Evolutionary conservation across 2,113 vertebrate genomes (phyloP).

Genomic region (Hemicordylus capensis): DNA sequence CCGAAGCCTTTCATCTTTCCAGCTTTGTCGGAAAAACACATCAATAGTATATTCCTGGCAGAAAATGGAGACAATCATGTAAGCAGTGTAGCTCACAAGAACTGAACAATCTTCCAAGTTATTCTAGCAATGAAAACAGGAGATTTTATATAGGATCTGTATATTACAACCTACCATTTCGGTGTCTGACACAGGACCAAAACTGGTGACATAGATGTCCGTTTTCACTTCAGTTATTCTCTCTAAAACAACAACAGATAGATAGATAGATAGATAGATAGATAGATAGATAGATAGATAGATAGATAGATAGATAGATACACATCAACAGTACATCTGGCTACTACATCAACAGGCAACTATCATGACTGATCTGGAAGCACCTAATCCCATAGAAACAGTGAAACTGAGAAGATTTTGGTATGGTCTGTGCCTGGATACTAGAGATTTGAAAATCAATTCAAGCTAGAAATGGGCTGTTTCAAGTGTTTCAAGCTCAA

Average conservation of each 20-base stretch:
- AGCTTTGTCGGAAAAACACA: slow-evolving; percentile 98
- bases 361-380: accelerated
- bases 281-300: too few relatives aligned
- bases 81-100: slow-evolving; percentile 15
- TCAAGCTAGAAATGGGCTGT: too few relatives aligned
- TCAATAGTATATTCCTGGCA: slow-evolving; percentile 96
- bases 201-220: slow-evolving; percentile 98
- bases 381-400: neutral
- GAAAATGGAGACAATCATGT: slow-evolving; percentile 3
- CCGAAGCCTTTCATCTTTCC: slow-evolving; percentile 93
- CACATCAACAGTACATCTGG: too few relatives aligned
- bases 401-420: neutral
- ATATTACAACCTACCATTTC: slow-evolving; percentile 86
- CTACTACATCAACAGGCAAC: neutral
- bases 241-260: slow-evolving; percentile 79
- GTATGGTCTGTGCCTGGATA: neutral
- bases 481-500: too few relatives aligned
- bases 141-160: neutral
- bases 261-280: too few relatives aligned
- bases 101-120: neutral
- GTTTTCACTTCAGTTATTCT: slow-evolving; percentile 96
- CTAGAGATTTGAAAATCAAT: too few relatives aligned
- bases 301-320: too few relatives aligned
- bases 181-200: slow-evolving; percentile 95
- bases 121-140: slow-evolving; percentile 22